Evolutionary conservation across 2,888 invertebrate genomes (phyloP).

Genomic region (Portevinia maculata): DNA sequence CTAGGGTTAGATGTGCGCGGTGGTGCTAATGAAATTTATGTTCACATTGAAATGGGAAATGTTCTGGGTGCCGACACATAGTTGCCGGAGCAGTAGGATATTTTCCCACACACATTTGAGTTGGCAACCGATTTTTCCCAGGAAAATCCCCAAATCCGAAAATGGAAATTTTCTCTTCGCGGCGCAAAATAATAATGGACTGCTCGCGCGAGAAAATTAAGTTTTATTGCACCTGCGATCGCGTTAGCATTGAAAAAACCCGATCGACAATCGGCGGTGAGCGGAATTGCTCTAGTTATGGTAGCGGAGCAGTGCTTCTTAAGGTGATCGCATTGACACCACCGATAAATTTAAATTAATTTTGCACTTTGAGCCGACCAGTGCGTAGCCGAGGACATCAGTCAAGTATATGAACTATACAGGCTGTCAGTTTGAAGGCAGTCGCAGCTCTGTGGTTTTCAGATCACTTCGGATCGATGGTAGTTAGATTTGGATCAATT

Average conservation of each 20-base stretch:
- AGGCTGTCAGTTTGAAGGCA: background rate
- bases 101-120: constrained; percentile 63
- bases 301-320: constrained; percentile 45
- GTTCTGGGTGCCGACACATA: constrained; percentile 42
- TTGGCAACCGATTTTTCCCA: constrained; percentile 58
- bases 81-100: constrained; percentile 29
- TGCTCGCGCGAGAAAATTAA: constrained; percentile 52
- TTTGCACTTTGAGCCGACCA: constrained; percentile 50
- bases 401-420: constrained; percentile 18
- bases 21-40: constrained; percentile 73
- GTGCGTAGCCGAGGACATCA: constrained; percentile 46
- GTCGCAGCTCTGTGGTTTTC: constrained; percentile 15
- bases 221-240: constrained; percentile 67
- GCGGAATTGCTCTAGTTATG: constrained; percentile 65
- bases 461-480: constrained; percentile 20
- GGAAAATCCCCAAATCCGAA: constrained; percentile 66
- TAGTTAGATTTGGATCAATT: constrained; percentile 21
- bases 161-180: constrained; percentile 52
- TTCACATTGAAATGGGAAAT: constrained; percentile 64
- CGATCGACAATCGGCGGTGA: too few relatives aligned
- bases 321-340: constrained; percentile 67
- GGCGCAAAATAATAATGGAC: constrained; percentile 58
- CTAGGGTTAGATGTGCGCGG: constrained; percentile 3
- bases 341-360: constrained; percentile 73
- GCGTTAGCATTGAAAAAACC: constrained; percentile 24